These are phyloP conservation scores for Mus spicilegus DNA, from an alignment of 2,113 vertebrate genomes.

Conservation along the genomic window DNA sequence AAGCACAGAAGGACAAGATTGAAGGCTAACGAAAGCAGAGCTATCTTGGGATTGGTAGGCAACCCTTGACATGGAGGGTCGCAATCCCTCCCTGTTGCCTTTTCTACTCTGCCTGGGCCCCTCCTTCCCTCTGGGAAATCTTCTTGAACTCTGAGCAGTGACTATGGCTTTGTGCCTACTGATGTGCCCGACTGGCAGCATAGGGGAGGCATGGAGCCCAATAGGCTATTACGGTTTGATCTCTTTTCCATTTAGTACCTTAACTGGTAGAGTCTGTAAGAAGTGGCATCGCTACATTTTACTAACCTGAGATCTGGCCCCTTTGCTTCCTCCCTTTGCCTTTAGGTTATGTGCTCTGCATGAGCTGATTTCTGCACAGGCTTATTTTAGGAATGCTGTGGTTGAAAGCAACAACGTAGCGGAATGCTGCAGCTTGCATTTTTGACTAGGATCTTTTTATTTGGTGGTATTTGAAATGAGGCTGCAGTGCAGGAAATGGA, in stretches of 20 bases:
- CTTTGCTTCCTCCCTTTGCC: slow-evolving; percentile 15
- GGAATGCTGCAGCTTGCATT: slow-evolving; percentile 58
- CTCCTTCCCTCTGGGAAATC: not conserved
- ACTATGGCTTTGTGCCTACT: not conserved
- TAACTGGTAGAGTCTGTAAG: not conserved
- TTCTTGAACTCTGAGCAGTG: not conserved
- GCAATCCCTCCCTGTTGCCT: not conserved
- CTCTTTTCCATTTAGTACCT: not conserved
- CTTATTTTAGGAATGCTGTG: not conserved
- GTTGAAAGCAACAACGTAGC: not conserved
- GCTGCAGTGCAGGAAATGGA: slow-evolving; percentile 71
- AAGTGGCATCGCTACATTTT: not conserved
- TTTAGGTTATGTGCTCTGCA: not conserved
- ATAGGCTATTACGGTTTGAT: not conserved
- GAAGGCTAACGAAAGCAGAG: not conserved
- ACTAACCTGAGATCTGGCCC: not conserved
- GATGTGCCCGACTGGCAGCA: not conserved
- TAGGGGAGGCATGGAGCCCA: not conserved
- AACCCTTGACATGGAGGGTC: not conserved
- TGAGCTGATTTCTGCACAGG: slow-evolving; percentile 13
- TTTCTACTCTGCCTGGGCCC: not conserved
- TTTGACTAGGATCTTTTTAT: slow-evolving; percentile 78
- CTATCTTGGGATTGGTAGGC: not conserved
- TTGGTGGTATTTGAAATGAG: slow-evolving; percentile 69
- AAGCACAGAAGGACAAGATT: not conserved